phyloP scores from a whole-genome alignment of 2,888 invertebrate genomes.

The Maniola hyperantus region DNA sequence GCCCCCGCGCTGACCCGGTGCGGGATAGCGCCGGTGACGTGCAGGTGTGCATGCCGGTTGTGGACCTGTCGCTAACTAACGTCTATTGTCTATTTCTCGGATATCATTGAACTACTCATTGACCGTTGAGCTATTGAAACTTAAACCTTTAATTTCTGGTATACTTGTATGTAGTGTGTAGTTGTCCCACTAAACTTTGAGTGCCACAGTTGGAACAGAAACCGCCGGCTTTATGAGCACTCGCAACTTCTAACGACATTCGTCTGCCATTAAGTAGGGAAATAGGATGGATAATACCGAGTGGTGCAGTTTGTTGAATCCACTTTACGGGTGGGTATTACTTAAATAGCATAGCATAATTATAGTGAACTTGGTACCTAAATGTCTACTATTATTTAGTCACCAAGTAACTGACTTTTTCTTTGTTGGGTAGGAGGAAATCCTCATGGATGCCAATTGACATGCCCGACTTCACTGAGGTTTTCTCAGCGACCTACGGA shows the following conservation, averaged over 20 bases:
- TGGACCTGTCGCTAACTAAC: no score
- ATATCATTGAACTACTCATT: no score
- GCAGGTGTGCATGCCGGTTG: no score
- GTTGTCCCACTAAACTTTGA: constrained; percentile 39
- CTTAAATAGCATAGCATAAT: constrained; percentile 52
- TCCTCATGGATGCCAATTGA: no score
- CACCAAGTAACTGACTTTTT: not conserved
- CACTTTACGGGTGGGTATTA: constrained; percentile 58
- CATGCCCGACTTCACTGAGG: no score
- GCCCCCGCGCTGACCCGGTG: no score
- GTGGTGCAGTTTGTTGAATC: constrained; percentile 71
- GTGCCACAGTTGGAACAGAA: constrained; percentile 56
- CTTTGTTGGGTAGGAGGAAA: no score
- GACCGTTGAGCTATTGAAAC: no score
- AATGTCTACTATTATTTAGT: constrained; percentile 35
- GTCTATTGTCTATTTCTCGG: no score
- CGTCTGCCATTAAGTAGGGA: constrained; percentile 74
- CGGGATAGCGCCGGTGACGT: no score
- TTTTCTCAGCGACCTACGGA: no score
- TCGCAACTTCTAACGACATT: constrained; percentile 76
- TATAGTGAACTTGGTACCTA: constrained; percentile 49
- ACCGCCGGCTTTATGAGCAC: constrained; percentile 71
- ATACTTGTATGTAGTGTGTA: not conserved
- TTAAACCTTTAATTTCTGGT: not conserved
- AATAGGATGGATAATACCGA: constrained; percentile 72